Percentiles rank a stretch among this genome's conserved stretches.
phyloP scores from a whole-genome alignment of 2,113 vertebrate genomes.

The Cephalopterus ornatus region DNA sequence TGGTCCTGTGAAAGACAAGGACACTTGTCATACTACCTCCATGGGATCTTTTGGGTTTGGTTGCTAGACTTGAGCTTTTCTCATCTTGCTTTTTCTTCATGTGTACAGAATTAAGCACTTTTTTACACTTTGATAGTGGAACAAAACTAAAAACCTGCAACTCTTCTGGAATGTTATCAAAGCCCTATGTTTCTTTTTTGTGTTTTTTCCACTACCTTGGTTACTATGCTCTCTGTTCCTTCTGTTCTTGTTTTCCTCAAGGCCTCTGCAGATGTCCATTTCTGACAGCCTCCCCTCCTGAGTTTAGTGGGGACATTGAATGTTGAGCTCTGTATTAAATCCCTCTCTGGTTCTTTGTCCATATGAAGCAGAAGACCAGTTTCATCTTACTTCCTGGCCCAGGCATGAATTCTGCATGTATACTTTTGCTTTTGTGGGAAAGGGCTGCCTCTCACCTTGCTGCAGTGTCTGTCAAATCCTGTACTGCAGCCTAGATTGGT shows the following conservation, averaged over 20 bases:
- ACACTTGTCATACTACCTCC: background rate
- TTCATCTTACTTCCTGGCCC: background rate
- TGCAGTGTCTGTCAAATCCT: background rate
- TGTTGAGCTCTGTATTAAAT: background rate
- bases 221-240: background rate
- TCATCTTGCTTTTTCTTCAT: background rate
- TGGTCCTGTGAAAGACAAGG: background rate
- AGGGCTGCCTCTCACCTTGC: background rate
- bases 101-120: background rate
- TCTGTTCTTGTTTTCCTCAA: background rate
- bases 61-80: background rate
- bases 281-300: background rate
- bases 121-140: background rate
- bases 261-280: background rate
- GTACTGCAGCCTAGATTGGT: background rate
- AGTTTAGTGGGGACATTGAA: background rate
- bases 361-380: background rate
- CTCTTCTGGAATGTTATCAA: background rate
- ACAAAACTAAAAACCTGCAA: background rate
- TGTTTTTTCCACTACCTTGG: background rate
- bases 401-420: background rate
- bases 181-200: background rate
- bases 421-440: background rate
- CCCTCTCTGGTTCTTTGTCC: background rate
- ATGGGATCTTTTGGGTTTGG: background rate